Base-by-base conservation (phyloP, 2,888 invertebrate species). In the Cantharis rustica region DNA sequence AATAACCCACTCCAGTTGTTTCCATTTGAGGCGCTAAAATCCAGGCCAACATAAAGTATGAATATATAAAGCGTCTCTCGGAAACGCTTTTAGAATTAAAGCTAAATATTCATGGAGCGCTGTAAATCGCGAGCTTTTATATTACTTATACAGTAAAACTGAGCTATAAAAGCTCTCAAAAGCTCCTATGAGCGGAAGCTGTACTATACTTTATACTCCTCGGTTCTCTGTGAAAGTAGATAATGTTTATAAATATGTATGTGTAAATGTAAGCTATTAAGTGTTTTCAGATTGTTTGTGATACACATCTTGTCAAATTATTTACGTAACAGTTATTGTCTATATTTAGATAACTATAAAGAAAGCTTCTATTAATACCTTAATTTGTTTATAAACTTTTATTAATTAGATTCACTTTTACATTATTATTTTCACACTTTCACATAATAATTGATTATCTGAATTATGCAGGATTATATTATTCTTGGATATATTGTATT, bases 241-340 rank as follows among this genome's bases (percentile, higher is more conserved):
- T 88, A 88, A 88, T 88, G 87, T 88, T 88, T 88, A 88, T 88
- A 88, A 88, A 88, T 88, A 88, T 88, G 88, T 86, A 88, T 88
- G 87, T 86, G 87, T 86, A 86, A 88, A 87, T 87, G 87, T 86
- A 86, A 86, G 85, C 86, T 84, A 85, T 86, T 86, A 86, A 78
- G 76, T 77, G 76, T 81, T 79, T 77, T 79, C 77, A 75, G 80
- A 79, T 80, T 77, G 79, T 78, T 78, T 74, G 74, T 77, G 80
- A 75, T 76, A 73, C 70, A 75, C 20, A 20, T 66, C 64, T 66
- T 66, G 64, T 66, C 64, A 66, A 66, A 66, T 23, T 17, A 66
- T 17, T 66, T 66, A 23, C 10, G n/a, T 20, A 66, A 66, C 47
- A 47, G n/a, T 47, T 47, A 47, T 47, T 66, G 17, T 66, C 23